These are phyloP conservation scores for Lasioglossum lativentre DNA, from an alignment of 2,888 invertebrate species.

Conservation along the genomic window DNA sequence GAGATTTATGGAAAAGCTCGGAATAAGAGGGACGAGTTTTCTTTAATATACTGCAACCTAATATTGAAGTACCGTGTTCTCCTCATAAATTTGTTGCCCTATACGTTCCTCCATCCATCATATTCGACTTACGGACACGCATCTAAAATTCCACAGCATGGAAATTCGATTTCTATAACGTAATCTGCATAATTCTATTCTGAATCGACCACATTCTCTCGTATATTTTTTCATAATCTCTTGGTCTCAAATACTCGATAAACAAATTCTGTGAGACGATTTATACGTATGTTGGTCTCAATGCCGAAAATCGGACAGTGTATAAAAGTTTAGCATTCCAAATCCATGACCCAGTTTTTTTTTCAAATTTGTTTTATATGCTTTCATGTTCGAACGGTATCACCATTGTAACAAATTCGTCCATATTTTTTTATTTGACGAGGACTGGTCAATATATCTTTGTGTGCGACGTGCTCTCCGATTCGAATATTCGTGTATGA, in stretches of 20 bases:
- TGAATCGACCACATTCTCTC: neutral
- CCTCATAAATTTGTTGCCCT: neutral
- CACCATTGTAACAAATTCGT: constrained; percentile 3
- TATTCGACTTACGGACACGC: neutral
- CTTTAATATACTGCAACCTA: neutral
- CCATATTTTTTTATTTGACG: constrained; percentile 12
- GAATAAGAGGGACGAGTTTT: neutral
- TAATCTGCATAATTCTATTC: constrained; percentile 16
- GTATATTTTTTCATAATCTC: neutral
- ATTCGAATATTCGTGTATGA: constrained; percentile 10
- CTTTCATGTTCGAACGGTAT: neutral
- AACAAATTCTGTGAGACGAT: neutral
- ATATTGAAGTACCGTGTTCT: neutral
- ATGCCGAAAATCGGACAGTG: neutral
- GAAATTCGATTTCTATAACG: neutral
- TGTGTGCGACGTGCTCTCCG: constrained; percentile 8
- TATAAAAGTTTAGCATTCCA: neutral
- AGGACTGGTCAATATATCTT: constrained; percentile 19
- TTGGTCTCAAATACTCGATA: neutral
- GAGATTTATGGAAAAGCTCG: neutral
- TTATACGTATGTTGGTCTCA: neutral
- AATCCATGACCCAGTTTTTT: neutral
- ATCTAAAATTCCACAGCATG: constrained; percentile 8
- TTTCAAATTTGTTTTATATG: neutral
- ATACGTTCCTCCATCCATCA: constrained; percentile 16